These are phyloP conservation scores for Eclectus roratus DNA, from an alignment of 2,113 vertebrate genomes.

Conservation along the genomic window DNA sequence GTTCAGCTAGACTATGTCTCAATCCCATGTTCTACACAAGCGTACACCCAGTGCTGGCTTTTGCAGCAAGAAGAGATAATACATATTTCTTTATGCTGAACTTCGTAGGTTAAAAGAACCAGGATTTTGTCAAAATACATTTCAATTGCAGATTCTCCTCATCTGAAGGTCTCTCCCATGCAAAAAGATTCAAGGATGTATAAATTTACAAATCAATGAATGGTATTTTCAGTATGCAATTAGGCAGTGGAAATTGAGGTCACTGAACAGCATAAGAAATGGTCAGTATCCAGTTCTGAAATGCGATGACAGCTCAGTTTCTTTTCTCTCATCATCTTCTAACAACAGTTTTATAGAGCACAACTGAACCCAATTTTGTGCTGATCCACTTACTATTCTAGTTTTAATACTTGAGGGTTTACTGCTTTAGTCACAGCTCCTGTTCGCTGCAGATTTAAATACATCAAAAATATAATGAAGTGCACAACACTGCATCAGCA, in stretches of 20 bases:
- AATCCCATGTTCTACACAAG: not conserved
- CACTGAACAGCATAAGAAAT: not conserved
- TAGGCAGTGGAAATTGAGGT: not conserved
- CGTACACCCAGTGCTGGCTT: not conserved
- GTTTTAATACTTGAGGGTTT: not conserved
- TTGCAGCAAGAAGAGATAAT: not conserved
- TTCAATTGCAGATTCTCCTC: not conserved
- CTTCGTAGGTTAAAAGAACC: not conserved
- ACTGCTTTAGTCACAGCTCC: not conserved
- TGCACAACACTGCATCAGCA: not conserved
- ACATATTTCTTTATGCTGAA: not conserved
- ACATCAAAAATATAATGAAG: not conserved
- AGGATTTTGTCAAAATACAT: not conserved
- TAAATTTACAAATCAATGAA: not conserved
- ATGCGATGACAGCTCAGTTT: not conserved
- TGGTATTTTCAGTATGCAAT: not conserved
- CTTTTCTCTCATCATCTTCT: not conserved
- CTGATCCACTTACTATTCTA: not conserved
- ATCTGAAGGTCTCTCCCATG: not conserved
- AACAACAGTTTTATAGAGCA: not conserved
- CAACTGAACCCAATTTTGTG: not conserved
- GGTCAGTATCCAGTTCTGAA: not conserved
- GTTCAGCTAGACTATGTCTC: not conserved
- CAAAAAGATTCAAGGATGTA: not conserved
- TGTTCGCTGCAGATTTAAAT: not conserved